Conservation (phyloP, 2,113 vertebrate genomes). For the Marcusenius ussheri region DNA sequence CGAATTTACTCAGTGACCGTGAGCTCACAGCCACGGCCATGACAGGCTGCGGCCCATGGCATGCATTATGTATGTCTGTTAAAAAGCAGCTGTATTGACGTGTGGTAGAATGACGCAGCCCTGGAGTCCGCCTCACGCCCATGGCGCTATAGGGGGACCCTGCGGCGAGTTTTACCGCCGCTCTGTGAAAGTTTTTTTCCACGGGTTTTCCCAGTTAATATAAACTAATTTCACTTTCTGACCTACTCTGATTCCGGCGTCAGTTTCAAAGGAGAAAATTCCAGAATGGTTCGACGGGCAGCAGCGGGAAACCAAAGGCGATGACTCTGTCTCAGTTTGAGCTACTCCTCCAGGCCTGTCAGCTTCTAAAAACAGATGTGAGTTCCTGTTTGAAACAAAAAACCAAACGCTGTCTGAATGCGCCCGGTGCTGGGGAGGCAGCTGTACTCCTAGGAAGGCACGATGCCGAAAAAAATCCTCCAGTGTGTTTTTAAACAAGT, state of each 20-base stretch:
- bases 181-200: background rate
- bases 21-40: background rate
- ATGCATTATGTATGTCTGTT: conserved; percentile 14
- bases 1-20: conserved; percentile 6
- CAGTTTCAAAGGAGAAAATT: background rate
- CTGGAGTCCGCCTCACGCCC: background rate
- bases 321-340: background rate
- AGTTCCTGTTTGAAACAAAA: background rate
- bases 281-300: background rate
- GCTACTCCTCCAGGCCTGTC: background rate
- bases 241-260: background rate
- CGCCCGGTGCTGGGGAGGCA: background rate
- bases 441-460: background rate
- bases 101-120: background rate
- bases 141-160: background rate
- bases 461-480: background rate
- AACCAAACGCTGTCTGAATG: background rate
- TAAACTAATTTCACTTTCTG: background rate
- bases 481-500: background rate
- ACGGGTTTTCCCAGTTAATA: background rate
- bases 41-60: background rate
- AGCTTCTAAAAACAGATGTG: background rate
- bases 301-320: background rate
- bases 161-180: too few relatives aligned
- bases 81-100: too few relatives aligned